Percentiles rank a stretch among this genome's conserved stretches.
Conservation (phyloP, 2,888 invertebrate genomes). For the Melipona bicolor region DNA sequence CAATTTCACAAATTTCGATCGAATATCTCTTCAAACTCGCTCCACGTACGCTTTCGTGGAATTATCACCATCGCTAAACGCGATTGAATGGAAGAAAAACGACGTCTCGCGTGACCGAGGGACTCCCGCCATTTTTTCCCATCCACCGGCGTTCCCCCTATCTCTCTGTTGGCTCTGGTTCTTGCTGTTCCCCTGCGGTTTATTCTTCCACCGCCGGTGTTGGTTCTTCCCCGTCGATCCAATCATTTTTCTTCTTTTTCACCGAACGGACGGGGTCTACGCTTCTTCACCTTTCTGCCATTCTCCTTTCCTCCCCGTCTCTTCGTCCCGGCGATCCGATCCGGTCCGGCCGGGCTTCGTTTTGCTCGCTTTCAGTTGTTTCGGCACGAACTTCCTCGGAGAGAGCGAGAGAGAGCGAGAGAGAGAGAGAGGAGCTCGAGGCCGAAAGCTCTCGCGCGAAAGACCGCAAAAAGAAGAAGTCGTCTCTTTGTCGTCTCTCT, state of each 20-base stretch:
- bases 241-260: slow-evolving; percentile 49
- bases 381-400: slow-evolving; percentile 40
- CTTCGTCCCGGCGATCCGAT: neutral
- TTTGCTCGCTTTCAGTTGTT: slow-evolving; percentile 31
- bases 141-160: neutral
- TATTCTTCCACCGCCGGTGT: slow-evolving; percentile 9
- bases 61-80: neutral
- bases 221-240: slow-evolving; percentile 24
- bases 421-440: slow-evolving; percentile 19
- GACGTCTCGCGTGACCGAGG: slow-evolving; percentile 31
- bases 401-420: no score
- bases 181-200: slow-evolving; percentile 6
- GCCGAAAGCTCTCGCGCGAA: neutral
- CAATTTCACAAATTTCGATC: no score
- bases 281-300: slow-evolving; percentile 20
- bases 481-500: slow-evolving; percentile 1
- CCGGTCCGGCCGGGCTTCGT: neutral
- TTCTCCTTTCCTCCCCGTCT: slow-evolving; percentile 25
- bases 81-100: slow-evolving; percentile 22
- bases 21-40: no score
- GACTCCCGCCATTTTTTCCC: slow-evolving; percentile 7
- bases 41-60: neutral
- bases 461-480: slow-evolving; percentile 16
- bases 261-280: neutral
- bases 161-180: neutral